phyloP scores from a whole-genome alignment of 2,113 vertebrate genomes.

The Telmatochromis sp. region DNA sequence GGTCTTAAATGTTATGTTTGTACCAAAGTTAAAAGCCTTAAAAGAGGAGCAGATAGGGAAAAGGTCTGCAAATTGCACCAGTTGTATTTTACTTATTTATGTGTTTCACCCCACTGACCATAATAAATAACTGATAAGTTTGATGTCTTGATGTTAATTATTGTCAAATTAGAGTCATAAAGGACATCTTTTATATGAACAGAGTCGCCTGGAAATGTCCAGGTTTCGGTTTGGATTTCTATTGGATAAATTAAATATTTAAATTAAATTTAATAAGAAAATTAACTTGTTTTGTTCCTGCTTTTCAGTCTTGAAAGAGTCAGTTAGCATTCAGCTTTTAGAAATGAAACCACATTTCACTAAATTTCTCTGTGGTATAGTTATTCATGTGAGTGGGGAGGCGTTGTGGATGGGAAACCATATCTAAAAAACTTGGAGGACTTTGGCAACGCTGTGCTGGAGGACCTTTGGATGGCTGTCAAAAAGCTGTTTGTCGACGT shows the following conservation, averaged over 20 bases:
- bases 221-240: background rate
- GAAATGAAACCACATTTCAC: background rate
- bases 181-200: background rate
- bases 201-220: background rate
- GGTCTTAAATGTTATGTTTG: background rate
- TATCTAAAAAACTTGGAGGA: slow-evolving; percentile 71
- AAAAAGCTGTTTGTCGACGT: slow-evolving; percentile 66
- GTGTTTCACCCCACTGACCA: background rate
- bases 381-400: slow-evolving; percentile 79
- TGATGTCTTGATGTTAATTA: background rate
- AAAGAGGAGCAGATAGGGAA: background rate
- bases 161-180: background rate
- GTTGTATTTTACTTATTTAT: background rate
- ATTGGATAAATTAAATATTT: background rate
- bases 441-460: slow-evolving; percentile 73
- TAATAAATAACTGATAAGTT: background rate
- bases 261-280: background rate
- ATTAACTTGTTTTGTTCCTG: background rate
- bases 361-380: slow-evolving; percentile 16
- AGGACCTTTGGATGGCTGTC: slow-evolving; percentile 76
- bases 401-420: slow-evolving; percentile 72
- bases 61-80: background rate
- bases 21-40: background rate
- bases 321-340: background rate
- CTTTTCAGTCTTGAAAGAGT: background rate